Conservation (phyloP, 2,113 vertebrate genomes). For the Galeopterus variegatus region DNA sequence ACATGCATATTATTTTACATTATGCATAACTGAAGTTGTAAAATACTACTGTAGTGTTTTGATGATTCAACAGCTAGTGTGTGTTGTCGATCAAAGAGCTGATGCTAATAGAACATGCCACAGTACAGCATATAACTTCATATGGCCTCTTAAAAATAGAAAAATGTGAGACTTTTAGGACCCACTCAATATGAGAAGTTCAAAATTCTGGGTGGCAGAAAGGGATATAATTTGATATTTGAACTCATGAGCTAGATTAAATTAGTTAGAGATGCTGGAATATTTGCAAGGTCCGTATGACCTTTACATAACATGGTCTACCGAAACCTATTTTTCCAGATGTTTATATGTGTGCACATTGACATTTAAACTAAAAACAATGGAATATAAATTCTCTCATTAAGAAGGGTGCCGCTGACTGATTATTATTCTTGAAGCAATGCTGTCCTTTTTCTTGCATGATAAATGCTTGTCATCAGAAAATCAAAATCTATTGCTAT, state of each 20-base stretch:
- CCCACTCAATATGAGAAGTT: constrained; percentile 54
- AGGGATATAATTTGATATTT: constrained; percentile 67
- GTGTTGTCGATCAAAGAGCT: constrained; percentile 46
- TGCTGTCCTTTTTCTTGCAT: constrained; percentile 58
- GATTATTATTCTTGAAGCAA: constrained; percentile 67
- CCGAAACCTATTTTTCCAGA: constrained; percentile 66
- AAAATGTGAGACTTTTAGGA: constrained; percentile 30
- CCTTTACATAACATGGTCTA: constrained; percentile 70
- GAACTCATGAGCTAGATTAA: constrained; percentile 70
- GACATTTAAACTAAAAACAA: constrained; percentile 81
- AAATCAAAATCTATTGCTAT: constrained; percentile 8
- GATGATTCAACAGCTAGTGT: constrained; percentile 69
- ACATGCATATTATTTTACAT: constrained; percentile 66
- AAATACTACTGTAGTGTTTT: constrained; percentile 60
- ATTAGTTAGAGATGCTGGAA: constrained; percentile 72
- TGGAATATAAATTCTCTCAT: constrained; percentile 72
- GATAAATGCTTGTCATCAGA: constrained; percentile 43
- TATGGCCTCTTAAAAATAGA: constrained; percentile 26
- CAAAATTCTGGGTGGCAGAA: constrained; percentile 63
- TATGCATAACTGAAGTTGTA: constrained; percentile 62
- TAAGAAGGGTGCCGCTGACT: constrained; percentile 35
- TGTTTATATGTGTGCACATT: constrained; percentile 57
- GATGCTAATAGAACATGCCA: constrained; percentile 52
- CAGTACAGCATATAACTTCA: constrained; percentile 48
- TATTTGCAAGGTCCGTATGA: constrained; percentile 73